Evolutionary conservation across 2,113 vertebrate species (phyloP).

Genomic region (Emydocephalus ijimae): DNA sequence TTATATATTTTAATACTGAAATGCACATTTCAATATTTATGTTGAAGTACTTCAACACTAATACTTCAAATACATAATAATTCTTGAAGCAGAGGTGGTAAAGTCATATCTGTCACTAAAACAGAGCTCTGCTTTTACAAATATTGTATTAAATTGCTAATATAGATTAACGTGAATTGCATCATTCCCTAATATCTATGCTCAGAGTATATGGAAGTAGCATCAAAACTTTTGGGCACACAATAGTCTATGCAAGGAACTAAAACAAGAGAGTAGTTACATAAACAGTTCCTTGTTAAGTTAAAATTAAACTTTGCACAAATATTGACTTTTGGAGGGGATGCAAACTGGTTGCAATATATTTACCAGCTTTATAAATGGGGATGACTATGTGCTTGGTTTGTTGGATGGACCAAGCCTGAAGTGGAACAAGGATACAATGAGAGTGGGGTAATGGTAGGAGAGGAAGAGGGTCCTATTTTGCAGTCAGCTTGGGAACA

Average conservation of each 20-base stretch:
- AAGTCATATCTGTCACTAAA: background rate
- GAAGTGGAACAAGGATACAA: background rate
- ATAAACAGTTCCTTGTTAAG: conserved; percentile 80
- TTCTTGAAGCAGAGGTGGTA: background rate
- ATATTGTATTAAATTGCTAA: background rate
- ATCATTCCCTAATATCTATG: background rate
- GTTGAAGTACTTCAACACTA: background rate
- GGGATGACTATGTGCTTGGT: conserved; percentile 68
- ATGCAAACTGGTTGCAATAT: conserved; percentile 71
- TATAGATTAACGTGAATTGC: background rate
- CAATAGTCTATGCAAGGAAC: background rate
- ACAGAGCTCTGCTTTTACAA: background rate
- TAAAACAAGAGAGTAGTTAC: conserved; percentile 65
- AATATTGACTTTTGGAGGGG: conserved; percentile 85
- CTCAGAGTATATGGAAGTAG: background rate
- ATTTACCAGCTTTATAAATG: conserved; percentile 82
- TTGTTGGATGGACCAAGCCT: conserved; percentile 54
- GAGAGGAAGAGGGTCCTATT: background rate
- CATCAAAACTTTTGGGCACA: background rate
- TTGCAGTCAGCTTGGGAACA: background rate
- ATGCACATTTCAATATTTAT: background rate
- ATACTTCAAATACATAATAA: background rate
- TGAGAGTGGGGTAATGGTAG: background rate
- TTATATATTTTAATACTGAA: background rate
- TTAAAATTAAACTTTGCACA: conserved; percentile 84